Percentiles rank a stretch among this genome's conserved stretches.
phyloP scores from a whole-genome alignment of 2,113 vertebrate species.

The Psammodynastes pulverulentus region DNA sequence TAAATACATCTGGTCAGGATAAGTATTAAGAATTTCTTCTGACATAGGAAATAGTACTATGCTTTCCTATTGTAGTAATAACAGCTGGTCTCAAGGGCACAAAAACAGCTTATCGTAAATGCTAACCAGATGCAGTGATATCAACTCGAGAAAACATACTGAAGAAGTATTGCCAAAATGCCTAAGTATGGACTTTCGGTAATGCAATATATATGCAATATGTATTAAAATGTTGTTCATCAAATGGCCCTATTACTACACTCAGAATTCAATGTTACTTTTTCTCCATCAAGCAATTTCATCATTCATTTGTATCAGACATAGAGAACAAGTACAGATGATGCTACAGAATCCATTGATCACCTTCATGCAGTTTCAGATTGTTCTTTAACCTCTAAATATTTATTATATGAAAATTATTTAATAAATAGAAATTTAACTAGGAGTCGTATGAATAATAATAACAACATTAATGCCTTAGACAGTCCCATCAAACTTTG shows the following conservation, averaged over 20 bases:
- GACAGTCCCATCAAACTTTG: neutral
- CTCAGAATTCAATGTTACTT: constrained; percentile 8
- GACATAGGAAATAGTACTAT: constrained; percentile 48
- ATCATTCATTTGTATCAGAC: constrained; percentile 29
- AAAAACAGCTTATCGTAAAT: constrained; percentile 45
- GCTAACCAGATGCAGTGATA: constrained; percentile 45
- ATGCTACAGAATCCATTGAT: constrained; percentile 29
- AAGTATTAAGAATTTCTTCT: neutral
- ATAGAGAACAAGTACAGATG: constrained; percentile 36
- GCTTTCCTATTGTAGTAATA: constrained; percentile 28
- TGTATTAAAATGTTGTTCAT: constrained; percentile 24
- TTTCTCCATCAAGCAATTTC: constrained; percentile 12
- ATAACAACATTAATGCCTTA: neutral
- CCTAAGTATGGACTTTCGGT: constrained; percentile 42
- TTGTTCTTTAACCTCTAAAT: neutral
- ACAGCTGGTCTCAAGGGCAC: constrained; percentile 32
- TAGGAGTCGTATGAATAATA: neutral
- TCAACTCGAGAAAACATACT: constrained; percentile 38
- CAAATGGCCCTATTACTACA: neutral
- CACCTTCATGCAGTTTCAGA: neutral
- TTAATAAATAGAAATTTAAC: neutral
- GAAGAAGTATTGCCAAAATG: constrained; percentile 41
- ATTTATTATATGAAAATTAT: neutral
- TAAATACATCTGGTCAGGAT: constrained; percentile 15
- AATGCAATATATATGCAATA: constrained; percentile 33